phyloP scores from a whole-genome alignment of 2,888 invertebrate genomes.

The Bellardia bayeri region DNA sequence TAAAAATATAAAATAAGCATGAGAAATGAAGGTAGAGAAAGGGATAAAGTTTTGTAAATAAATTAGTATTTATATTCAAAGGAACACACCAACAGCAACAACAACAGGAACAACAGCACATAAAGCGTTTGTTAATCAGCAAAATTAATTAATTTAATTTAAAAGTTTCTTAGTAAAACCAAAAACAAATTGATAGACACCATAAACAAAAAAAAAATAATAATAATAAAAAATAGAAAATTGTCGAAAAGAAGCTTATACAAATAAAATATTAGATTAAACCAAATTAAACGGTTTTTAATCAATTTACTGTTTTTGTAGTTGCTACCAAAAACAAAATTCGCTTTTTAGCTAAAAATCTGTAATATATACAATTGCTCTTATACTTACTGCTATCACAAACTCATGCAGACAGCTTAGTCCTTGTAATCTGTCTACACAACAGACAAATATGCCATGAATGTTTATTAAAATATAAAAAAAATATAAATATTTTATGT shows the following conservation, averaged over 20 bases:
- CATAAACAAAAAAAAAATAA: conserved; percentile 13
- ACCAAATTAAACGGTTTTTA: conserved; percentile 48
- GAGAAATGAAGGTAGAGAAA: conserved; percentile 38
- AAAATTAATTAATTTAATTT: conserved; percentile 72
- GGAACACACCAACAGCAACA: conserved; percentile 18
- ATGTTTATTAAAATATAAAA: conserved; percentile 79
- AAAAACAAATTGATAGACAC: conserved; percentile 53
- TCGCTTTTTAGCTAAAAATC: neutral
- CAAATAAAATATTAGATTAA: conserved; percentile 35
- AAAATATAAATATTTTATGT: conserved; percentile 22
- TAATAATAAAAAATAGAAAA: neutral
- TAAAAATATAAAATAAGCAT: neutral
- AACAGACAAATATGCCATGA: conserved; percentile 76
- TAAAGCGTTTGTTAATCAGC: conserved; percentile 66
- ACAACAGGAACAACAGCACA: neutral
- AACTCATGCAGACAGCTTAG: neutral
- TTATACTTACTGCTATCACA: neutral
- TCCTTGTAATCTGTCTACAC: conserved; percentile 41
- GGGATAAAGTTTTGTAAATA: conserved; percentile 65
- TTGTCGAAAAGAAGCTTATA: neutral
- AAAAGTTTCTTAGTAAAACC: conserved; percentile 54
- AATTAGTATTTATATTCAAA: conserved; percentile 59
- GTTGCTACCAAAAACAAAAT: neutral
- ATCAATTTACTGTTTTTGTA: conserved; percentile 38
- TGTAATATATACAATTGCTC: neutral